Percentiles rank a stretch among this genome's conserved stretches.
Evolutionary conservation across 2,113 vertebrate genomes (phyloP).

Genomic region (Mustela lutreola): DNA sequence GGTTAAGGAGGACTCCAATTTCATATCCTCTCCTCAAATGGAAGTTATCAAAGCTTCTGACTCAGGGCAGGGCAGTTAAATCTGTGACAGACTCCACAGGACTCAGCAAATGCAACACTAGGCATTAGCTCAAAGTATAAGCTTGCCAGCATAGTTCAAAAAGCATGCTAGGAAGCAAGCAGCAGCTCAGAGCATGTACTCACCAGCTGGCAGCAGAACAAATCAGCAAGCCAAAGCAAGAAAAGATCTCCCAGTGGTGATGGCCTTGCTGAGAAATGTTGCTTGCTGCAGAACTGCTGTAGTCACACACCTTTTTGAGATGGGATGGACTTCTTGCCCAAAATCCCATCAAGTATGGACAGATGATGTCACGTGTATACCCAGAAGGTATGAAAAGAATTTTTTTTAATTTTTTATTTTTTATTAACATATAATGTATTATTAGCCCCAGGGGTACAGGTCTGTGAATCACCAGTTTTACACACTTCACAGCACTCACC

Average conservation of each 20-base stretch:
- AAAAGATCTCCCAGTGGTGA: not conserved
- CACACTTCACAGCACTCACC: no score
- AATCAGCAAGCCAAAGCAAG: not conserved
- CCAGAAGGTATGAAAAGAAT: not conserved
- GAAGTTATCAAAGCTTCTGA: not conserved
- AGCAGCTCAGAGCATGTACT: not conserved
- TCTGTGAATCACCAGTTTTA: no score
- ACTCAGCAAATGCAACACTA: not conserved
- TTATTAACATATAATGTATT: no score
- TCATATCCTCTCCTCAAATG: not conserved
- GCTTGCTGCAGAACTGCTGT: not conserved
- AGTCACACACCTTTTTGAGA: not conserved
- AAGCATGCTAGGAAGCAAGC: not conserved
- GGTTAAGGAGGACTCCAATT: not conserved
- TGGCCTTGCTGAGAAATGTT: not conserved
- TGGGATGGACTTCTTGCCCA: not conserved
- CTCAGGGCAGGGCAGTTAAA: not conserved
- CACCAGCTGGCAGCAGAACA: not conserved
- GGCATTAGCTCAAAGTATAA: not conserved
- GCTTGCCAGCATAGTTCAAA: not conserved
- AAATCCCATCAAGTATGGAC: not conserved
- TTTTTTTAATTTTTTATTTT: no score
- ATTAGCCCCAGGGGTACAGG: no score
- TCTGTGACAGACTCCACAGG: not conserved
- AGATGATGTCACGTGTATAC: not conserved